These are phyloP conservation scores for Sitta carolinensis DNA, from an alignment of 2,797 vertebrate genomes.

Conservation along the genomic window DNA sequence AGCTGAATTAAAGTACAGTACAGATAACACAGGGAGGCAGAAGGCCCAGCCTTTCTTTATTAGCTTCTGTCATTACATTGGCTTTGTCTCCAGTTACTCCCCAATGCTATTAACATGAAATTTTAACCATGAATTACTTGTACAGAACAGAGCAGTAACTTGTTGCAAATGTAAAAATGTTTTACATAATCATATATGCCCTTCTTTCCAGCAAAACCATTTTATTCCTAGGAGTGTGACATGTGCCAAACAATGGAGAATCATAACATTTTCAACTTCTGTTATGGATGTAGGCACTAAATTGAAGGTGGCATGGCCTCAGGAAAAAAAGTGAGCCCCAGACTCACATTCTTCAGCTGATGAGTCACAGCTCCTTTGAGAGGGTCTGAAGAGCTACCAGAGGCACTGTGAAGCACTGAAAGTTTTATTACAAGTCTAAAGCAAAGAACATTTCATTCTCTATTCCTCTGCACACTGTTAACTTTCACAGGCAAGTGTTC, in stretches of 20 bases:
- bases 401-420: neutral
- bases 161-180: neutral
- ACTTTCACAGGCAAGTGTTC: neutral
- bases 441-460: neutral
- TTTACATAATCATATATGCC: neutral
- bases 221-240: neutral
- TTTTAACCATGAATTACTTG: neutral
- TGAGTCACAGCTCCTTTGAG: neutral
- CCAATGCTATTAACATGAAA: neutral
- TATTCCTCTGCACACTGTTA: neutral
- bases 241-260: neutral
- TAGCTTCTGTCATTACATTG: neutral
- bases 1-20: neutral
- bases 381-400: neutral
- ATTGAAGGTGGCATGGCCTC: neutral
- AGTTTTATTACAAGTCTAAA: conserved; percentile 22
- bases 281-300: neutral
- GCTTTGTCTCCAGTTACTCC: neutral
- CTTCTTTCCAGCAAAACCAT: neutral
- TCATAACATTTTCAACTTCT: neutral
- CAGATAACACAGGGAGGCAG: neutral
- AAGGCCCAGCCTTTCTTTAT: neutral
- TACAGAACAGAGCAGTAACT: neutral
- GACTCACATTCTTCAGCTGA: neutral
- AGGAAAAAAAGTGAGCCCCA: neutral